phyloP scores from a whole-genome alignment of 1,140 invertebrate species.

The Doryteuthis pealeii region DNA sequence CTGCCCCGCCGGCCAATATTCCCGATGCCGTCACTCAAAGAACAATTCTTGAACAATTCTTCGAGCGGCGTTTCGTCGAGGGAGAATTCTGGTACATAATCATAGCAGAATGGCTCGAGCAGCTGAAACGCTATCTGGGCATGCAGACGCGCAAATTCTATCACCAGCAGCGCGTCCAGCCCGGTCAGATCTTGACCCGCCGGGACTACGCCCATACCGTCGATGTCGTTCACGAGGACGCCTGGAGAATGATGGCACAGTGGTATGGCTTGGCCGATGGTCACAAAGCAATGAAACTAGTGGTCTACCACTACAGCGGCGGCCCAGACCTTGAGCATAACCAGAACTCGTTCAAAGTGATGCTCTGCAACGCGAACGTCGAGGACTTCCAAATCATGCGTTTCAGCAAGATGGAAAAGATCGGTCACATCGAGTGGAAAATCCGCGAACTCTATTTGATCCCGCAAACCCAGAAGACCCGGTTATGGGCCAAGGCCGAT shows the following conservation, averaged over 20 bases:
- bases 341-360: conserved; percentile 52
- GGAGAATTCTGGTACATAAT: conserved; percentile 56
- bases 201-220: conserved; percentile 52
- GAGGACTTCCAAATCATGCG: conserved; percentile 54
- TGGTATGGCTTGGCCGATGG: conserved; percentile 55
- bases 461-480: conserved; percentile 31
- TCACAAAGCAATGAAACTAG: conserved; percentile 49
- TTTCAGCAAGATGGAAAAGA: conserved; percentile 56
- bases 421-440: conserved; percentile 51
- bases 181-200: conserved; percentile 48
- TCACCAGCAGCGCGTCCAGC: conserved; percentile 44
- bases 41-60: conserved; percentile 44
- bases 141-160: conserved; percentile 46
- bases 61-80: conserved; percentile 44
- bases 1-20: conserved; percentile 26
- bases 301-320: conserved; percentile 50
- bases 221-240: conserved; percentile 54
- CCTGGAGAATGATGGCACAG: conserved; percentile 48
- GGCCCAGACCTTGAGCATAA: conserved; percentile 54
- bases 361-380: conserved; percentile 39
- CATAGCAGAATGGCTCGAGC: conserved; percentile 54
- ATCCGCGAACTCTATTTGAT: conserved; percentile 44
- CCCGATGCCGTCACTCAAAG: conserved; percentile 48
- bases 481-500: conserved; percentile 51
- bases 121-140: conserved; percentile 50